Conservation (phyloP, 2,888 invertebrate species). For the Masnerella sp. region DNA sequence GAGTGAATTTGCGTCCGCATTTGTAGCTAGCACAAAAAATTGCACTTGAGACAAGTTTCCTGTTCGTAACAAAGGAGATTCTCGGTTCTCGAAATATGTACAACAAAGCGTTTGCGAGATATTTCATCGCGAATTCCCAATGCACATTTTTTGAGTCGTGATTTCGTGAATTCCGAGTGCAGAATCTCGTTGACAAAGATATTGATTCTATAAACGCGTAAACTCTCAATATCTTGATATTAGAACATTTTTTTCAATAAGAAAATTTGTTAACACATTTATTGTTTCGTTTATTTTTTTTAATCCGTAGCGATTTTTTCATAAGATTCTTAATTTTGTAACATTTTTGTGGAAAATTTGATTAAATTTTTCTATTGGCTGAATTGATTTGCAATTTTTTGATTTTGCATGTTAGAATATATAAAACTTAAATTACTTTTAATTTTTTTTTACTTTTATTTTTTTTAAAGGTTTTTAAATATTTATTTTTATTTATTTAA, state of each 20-base stretch:
- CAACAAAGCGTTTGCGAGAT: conserved; percentile 16
- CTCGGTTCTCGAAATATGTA: neutral
- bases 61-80: neutral
- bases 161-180: conserved; percentile 30
- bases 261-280: too few species aligned
- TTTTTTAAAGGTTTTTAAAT: too few species aligned
- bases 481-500: too few species aligned
- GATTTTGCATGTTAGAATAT: too few species aligned
- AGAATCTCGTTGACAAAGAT: conserved; percentile 35
- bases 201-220: conserved; percentile 28
- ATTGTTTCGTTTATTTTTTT: too few species aligned
- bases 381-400: too few species aligned
- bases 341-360: too few species aligned
- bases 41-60: neutral
- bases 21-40: neutral
- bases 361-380: too few species aligned
- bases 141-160: conserved; percentile 30
- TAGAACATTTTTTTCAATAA: neutral
- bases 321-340: too few species aligned
- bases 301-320: too few species aligned
- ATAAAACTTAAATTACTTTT: too few species aligned
- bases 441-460: too few species aligned
- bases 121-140: conserved; percentile 18
- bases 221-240: neutral
- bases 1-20: neutral